These are phyloP conservation scores for Drosophila arizonae DNA, from an alignment of 1,140 invertebrate species.

Conservation along the genomic window DNA sequence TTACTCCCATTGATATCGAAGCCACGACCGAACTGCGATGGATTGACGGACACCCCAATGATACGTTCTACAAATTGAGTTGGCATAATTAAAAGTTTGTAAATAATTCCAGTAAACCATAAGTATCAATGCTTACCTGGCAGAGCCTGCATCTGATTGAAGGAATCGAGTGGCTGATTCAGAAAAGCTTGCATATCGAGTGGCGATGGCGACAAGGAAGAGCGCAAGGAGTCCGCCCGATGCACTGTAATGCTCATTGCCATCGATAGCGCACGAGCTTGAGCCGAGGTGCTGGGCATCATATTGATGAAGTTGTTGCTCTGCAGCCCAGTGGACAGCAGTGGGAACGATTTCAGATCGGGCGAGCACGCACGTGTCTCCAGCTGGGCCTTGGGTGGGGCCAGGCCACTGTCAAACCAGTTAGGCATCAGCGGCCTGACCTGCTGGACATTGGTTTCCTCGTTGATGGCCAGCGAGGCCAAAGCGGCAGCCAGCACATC, in stretches of 20 bases:
- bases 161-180: not conserved
- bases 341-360: not conserved
- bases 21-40: too few relatives aligned
- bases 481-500: not conserved
- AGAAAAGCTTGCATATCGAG: not conserved
- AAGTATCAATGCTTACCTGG: not conserved
- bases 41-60: too few relatives aligned
- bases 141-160: not conserved
- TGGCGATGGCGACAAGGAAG: not conserved
- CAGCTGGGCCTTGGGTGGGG: not conserved
- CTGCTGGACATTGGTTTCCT: not conserved
- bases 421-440: not conserved
- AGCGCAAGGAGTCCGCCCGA: not conserved
- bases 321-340: not conserved
- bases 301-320: not conserved
- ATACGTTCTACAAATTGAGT: too few relatives aligned
- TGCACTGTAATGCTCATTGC: not conserved
- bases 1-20: not conserved
- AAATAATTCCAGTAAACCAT: too few relatives aligned
- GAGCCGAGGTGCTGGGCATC: conserved; percentile 28
- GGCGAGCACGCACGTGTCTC: conserved; percentile 16
- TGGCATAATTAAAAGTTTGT: too few relatives aligned
- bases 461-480: not conserved
- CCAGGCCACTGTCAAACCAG: not conserved
- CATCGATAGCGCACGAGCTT: conserved; percentile 17